phyloP scores from a whole-genome alignment of 2,888 invertebrate genomes.

The Julus scandinavius region DNA sequence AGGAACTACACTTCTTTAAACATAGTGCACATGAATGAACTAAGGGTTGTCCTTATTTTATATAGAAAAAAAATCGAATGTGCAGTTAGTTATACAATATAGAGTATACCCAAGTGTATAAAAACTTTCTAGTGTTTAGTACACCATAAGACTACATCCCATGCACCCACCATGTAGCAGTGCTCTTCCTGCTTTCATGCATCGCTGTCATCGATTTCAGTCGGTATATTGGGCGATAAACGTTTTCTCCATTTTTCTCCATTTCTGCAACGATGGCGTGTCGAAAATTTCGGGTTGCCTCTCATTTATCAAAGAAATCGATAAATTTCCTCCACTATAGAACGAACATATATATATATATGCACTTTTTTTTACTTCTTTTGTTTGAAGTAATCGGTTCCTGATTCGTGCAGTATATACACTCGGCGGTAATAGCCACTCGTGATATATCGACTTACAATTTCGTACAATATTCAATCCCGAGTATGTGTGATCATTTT shows the following conservation, averaged over 20 bases:
- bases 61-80: too few relatives aligned
- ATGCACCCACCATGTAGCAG: not conserved
- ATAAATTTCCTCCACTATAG: not conserved
- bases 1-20: too few relatives aligned
- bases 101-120: too few relatives aligned
- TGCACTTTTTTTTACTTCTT: not conserved
- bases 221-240: not conserved
- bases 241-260: slow-evolving; percentile 20
- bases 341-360: not conserved
- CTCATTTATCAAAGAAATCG: slow-evolving; percentile 34
- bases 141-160: not conserved
- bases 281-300: not conserved
- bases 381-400: slow-evolving; percentile 36
- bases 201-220: not conserved
- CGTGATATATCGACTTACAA: slow-evolving; percentile 40
- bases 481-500: slow-evolving; percentile 16
- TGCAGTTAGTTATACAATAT: too few relatives aligned
- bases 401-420: slow-evolving; percentile 25
- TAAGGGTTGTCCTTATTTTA: too few relatives aligned
- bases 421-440: slow-evolving; percentile 36
- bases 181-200: not conserved
- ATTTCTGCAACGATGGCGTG: not conserved
- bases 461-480: slow-evolving; percentile 42
- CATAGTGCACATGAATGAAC: too few relatives aligned
- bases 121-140: not conserved